Evolutionary conservation across 2,797 vertebrate species (phyloP).

Genomic region (Synaphobranchus kaupii): DNA sequence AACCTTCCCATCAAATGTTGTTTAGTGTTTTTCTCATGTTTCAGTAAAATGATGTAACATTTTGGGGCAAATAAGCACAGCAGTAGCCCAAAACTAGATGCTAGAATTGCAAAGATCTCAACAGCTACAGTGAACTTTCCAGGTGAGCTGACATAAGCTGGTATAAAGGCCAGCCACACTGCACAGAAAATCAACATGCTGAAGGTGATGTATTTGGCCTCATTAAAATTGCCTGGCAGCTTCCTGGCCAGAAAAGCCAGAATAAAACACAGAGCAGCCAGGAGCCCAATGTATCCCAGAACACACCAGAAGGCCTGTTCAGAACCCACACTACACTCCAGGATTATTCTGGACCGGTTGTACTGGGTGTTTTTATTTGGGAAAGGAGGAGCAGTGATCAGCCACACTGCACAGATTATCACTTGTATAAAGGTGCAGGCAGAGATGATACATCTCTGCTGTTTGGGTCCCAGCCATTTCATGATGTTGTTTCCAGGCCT

Average conservation of each 20-base stretch:
- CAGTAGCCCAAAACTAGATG: conserved; percentile 32
- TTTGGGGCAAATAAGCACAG: conserved; percentile 22
- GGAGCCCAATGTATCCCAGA: conserved; percentile 46
- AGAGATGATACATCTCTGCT: no score
- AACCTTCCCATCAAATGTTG: conserved; percentile 51
- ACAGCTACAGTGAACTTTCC: conserved; percentile 73
- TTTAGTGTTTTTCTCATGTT: conserved; percentile 70
- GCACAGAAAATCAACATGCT: conserved; percentile 77
- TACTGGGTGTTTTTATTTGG: no score
- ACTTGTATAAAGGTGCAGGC: no score
- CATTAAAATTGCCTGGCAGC: conserved; percentile 72
- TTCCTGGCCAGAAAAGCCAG: conserved; percentile 72
- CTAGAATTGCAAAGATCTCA: conserved; percentile 74
- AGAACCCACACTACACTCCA: no score
- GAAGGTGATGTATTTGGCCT: conserved; percentile 76
- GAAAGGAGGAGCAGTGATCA: no score
- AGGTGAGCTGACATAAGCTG: conserved; percentile 73
- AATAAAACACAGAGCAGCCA: conserved; percentile 68
- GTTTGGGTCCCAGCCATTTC: no score
- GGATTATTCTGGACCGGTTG: no score
- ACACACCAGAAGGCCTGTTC: no score
- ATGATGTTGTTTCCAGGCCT: no score
- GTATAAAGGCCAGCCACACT: conserved; percentile 76
- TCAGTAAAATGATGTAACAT: conserved; percentile 68
- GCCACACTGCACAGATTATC: no score